Conservation (phyloP, 2,113 vertebrate genomes). For the Cyanoderma ruficeps region DNA sequence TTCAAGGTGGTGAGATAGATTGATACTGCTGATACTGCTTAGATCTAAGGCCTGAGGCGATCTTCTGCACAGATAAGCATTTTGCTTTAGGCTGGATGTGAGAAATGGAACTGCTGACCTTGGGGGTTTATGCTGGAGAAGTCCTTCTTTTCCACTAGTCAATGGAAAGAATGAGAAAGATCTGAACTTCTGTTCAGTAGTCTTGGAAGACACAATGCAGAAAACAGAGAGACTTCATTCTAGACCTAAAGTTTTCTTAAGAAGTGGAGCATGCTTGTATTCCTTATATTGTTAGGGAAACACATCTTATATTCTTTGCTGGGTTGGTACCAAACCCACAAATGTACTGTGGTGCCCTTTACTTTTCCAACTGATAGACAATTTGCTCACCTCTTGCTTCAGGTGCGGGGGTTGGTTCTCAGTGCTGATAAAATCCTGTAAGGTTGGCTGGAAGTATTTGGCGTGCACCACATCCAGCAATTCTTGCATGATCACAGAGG, state of each 20-base stretch:
- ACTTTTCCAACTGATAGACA: background rate
- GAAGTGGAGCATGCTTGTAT: background rate
- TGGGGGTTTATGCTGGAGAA: background rate
- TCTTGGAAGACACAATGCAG: background rate
- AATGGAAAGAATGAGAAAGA: background rate
- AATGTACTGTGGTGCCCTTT: background rate
- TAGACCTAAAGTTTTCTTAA: background rate
- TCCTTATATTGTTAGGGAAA: background rate
- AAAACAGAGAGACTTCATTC: background rate
- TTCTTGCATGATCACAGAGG: background rate
- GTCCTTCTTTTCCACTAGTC: background rate
- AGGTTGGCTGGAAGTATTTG: background rate
- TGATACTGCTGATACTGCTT: background rate
- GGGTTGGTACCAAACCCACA: background rate
- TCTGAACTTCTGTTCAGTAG: background rate
- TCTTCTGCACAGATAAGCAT: background rate
- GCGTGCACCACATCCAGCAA: background rate
- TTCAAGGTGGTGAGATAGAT: background rate
- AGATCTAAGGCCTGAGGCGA: background rate
- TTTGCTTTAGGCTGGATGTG: background rate
- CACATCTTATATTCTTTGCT: background rate
- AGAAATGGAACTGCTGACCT: background rate
- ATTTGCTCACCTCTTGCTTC: background rate
- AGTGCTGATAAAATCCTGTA: background rate
- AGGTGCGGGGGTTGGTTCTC: background rate